A percentile compares a stretch with the other conserved stretches of the same genome.
phyloP scores from a whole-genome alignment of 2,888 invertebrate genomes.

The Athalia circularis region DNA sequence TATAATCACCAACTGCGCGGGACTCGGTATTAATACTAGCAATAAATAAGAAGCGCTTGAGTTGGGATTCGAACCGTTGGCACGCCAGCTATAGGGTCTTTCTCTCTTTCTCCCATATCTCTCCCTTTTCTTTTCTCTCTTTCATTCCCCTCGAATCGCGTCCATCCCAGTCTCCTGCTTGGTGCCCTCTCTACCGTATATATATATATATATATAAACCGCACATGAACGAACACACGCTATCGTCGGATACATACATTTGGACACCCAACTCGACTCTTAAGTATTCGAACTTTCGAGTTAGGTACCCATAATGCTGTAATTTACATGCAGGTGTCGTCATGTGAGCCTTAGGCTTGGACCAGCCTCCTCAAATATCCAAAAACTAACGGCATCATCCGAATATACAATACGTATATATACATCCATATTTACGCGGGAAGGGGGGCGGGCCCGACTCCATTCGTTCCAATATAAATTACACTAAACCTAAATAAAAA shows the following conservation, averaged over 20 bases:
- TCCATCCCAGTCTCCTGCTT: background rate
- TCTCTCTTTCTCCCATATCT: conserved; percentile 5
- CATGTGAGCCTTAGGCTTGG: conserved; percentile 52
- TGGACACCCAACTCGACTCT: conserved; percentile 33
- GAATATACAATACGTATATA: too few species aligned
- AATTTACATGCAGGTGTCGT: conserved; percentile 68
- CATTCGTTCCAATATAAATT: too few species aligned
- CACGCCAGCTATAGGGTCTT: conserved; percentile 3
- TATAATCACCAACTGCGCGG: conserved; percentile 66
- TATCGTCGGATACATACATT: background rate
- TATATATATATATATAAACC: background rate
- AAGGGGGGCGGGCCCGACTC: too few species aligned
- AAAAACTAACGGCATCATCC: background rate
- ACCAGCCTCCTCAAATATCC: background rate
- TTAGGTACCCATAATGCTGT: conserved; percentile 58
- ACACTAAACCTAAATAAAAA: too few species aligned
- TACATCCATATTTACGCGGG: too few species aligned
- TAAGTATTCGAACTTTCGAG: conserved; percentile 62
- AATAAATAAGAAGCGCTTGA: conserved; percentile 34
- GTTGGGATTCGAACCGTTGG: conserved; percentile 12
- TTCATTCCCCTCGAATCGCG: background rate
- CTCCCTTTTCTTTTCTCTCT: background rate
- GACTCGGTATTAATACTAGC: conserved; percentile 66
- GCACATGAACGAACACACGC: background rate
- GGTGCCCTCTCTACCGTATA: background rate